A percentile compares a stretch with the other conserved stretches of the same genome.
phyloP scores from a whole-genome alignment of 2,888 invertebrate species.

The Argyra leucocephala region DNA sequence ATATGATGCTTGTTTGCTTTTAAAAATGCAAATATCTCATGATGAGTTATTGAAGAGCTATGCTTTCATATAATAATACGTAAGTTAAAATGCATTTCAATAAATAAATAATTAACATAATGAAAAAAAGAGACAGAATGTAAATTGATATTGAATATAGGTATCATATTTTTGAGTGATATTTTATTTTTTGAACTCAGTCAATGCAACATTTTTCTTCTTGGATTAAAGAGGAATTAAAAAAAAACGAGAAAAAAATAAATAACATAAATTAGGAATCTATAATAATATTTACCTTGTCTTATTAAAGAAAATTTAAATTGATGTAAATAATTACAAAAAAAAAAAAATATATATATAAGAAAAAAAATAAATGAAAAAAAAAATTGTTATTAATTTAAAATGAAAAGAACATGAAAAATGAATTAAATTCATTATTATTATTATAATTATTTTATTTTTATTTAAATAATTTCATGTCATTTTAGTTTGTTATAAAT shows the following conservation, averaged over 20 bases:
- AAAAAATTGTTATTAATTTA: background rate
- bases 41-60: background rate
- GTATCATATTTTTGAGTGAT: no score
- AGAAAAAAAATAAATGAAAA: background rate
- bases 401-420: constrained; percentile 6
- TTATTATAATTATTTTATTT: background rate
- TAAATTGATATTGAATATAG: no score
- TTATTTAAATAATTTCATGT: no score
- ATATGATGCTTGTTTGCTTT: background rate
- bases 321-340: background rate
- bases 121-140: no score
- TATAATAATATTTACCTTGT: background rate
- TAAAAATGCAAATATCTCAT: background rate
- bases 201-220: no score
- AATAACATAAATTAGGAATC: background rate
- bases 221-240: no score
- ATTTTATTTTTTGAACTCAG: no score
- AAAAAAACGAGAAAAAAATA: background rate
- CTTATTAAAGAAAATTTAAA: background rate
- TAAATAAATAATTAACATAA: no score
- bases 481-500: no score
- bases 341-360: background rate
- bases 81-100: no score
- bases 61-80: no score
- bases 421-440: background rate